Percentiles rank a stretch among this genome's conserved stretches.
These are phyloP conservation scores for Myanophis thanlyinensis DNA, from an alignment of 2,113 vertebrate species.

Conservation along the genomic window DNA sequence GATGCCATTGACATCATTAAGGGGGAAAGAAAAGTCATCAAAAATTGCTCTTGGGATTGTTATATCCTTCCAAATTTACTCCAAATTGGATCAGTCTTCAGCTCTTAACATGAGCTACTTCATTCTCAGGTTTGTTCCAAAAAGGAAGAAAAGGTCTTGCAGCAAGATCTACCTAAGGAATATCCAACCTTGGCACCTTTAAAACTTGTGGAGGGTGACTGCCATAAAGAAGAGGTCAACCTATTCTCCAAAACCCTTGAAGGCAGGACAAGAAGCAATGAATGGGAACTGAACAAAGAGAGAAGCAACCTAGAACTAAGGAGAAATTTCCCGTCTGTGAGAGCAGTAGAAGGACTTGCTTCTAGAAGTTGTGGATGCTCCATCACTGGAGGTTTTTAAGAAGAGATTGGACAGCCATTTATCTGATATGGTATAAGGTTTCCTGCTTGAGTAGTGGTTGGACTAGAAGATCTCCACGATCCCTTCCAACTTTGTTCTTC, in stretches of 20 bases:
- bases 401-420: background rate
- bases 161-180: background rate
- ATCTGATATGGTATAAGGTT: background rate
- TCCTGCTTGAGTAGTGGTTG: background rate
- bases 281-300: background rate
- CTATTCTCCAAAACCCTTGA: background rate
- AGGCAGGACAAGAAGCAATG: background rate
- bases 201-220: background rate
- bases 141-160: background rate
- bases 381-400: background rate
- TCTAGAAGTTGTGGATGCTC: background rate
- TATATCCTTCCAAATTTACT: background rate
- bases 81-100: background rate
- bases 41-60: background rate
- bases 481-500: background rate
- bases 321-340: background rate
- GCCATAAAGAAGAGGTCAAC: background rate
- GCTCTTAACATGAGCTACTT: background rate
- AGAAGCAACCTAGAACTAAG: background rate
- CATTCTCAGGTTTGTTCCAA: background rate
- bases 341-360: background rate
- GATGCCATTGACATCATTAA: background rate
- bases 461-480: background rate
- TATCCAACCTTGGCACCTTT: background rate
- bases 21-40: background rate